Evolutionary conservation across 2,888 invertebrate species (phyloP).

Genomic region (Drosophila fulvimacula): DNA sequence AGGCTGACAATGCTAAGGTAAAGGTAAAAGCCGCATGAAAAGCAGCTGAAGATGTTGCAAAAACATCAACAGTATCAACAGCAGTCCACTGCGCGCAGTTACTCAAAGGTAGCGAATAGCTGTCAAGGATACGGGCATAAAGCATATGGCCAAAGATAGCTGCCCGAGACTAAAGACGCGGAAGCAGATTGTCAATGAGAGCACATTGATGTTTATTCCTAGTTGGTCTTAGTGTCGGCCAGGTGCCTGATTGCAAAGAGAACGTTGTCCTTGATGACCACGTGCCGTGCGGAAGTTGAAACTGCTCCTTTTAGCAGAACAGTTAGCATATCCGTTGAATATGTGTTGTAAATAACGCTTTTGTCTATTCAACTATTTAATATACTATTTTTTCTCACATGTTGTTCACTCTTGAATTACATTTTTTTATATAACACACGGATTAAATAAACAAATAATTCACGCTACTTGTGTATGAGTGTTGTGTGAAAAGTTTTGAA

Average conservation of each 20-base stretch:
- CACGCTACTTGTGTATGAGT: conserved; percentile 19
- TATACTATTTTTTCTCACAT: conserved; percentile 64
- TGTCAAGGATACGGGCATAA: conserved; percentile 7
- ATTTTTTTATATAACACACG: conserved; percentile 6
- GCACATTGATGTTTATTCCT: conserved; percentile 61
- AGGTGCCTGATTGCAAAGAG: conserved; percentile 23
- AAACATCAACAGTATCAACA: conserved; percentile 39
- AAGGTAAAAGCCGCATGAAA: conserved; percentile 36
- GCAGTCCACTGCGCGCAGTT: conserved; percentile 17
- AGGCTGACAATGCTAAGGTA: conserved; percentile 65
- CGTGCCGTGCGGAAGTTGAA: conserved; percentile 59
- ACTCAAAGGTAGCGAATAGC: conserved; percentile 3
- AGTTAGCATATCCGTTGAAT: conserved; percentile 36
- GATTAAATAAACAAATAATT: conserved; percentile 26
- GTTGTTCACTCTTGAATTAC: conserved; percentile 46
- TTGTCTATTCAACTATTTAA: conserved; percentile 46
- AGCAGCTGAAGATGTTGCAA: conserved; percentile 33
- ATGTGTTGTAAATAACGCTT: conserved; percentile 33
- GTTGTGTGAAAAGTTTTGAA: conserved; percentile 55
- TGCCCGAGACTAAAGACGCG: conserved; percentile 49
- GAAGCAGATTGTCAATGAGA: conserved; percentile 74
- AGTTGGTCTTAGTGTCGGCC: conserved; percentile 60
- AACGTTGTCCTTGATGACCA: conserved; percentile 29
- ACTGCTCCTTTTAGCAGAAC: conserved; percentile 26
- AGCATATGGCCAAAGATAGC: conserved; percentile 8